These are phyloP conservation scores for Tipula confusa DNA, from an alignment of 2,888 invertebrate species.

Conservation along the genomic window DNA sequence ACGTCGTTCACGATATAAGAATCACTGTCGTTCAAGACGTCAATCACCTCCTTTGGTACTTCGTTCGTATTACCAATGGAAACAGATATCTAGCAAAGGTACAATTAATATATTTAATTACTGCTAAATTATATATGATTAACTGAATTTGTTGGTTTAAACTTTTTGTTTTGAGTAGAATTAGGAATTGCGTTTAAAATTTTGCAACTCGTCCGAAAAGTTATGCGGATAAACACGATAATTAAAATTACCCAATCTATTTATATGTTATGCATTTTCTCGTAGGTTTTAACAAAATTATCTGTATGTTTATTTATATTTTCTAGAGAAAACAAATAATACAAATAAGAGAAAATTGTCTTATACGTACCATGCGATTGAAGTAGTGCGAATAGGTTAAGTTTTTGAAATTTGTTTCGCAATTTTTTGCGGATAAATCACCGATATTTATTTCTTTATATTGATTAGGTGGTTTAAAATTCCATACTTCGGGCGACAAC, in stretches of 20 bases:
- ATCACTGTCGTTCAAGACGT: constrained; percentile 51
- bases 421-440: constrained; percentile 38
- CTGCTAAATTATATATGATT: not conserved
- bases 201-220: not conserved
- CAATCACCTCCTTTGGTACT: constrained; percentile 36
- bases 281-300: not conserved
- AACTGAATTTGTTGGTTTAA: not conserved
- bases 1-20: constrained; percentile 54
- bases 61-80: constrained; percentile 52
- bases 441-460: constrained; percentile 44
- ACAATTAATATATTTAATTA: not conserved
- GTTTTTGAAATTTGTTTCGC: constrained; percentile 40
- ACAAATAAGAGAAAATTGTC: not conserved
- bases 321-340: not conserved
- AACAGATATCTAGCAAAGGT: constrained; percentile 51
- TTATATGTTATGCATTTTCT: not conserved
- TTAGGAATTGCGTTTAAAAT: not conserved
- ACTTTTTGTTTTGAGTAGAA: not conserved
- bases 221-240: not conserved
- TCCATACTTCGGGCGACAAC: constrained; percentile 57
- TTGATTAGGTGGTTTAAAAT: constrained; percentile 51
- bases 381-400: constrained; percentile 50
- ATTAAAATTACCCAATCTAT: not conserved
- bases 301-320: constrained; percentile 5
- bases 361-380: constrained; percentile 53